A percentile compares a stretch with the other conserved stretches of the same genome.
Evolutionary conservation across 2,888 invertebrate species (phyloP).

Genomic region (Sepiola atlantica): DNA sequence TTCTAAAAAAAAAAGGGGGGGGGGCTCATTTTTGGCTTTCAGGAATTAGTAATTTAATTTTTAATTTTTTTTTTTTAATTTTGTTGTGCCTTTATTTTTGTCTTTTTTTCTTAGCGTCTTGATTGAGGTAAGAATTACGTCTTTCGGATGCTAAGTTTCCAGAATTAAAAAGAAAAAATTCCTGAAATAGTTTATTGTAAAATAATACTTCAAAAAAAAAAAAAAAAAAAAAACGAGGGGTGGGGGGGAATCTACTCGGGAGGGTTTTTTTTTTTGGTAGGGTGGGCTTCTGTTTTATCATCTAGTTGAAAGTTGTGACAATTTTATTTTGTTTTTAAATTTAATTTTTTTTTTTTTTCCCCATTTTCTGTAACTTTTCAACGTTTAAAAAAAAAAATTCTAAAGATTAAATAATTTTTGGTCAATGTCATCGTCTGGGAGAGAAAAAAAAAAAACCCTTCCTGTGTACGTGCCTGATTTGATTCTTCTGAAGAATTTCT

Average conservation of each 20-base stretch:
- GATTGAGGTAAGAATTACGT: conserved; percentile 32
- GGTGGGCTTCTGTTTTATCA: not conserved
- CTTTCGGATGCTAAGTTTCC: not conserved
- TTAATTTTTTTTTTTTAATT: not conserved
- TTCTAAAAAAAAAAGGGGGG: not conserved
- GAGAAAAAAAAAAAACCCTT: not conserved
- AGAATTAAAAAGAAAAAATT: not conserved
- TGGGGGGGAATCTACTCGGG: not conserved
- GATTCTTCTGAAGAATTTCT: not conserved
- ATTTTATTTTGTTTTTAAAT: too few species aligned
- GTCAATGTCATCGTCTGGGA: not conserved
- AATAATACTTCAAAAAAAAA: not conserved
- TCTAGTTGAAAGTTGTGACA: not conserved
- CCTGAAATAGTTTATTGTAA: not conserved
- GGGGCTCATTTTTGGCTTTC: not conserved
- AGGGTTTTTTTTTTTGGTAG: not conserved
- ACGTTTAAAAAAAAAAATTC: not conserved
- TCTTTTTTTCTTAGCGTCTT: not conserved
- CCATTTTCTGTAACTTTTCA: conserved; percentile 14
- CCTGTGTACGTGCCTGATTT: not conserved
- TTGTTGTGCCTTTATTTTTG: not conserved
- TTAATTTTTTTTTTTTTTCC: not conserved
- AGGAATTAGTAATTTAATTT: not conserved
- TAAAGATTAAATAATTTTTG: not conserved
- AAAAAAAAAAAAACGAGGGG: not conserved